Conservation (phyloP, 1,140 invertebrate genomes). For the Euura saliciscinereae region DNA sequence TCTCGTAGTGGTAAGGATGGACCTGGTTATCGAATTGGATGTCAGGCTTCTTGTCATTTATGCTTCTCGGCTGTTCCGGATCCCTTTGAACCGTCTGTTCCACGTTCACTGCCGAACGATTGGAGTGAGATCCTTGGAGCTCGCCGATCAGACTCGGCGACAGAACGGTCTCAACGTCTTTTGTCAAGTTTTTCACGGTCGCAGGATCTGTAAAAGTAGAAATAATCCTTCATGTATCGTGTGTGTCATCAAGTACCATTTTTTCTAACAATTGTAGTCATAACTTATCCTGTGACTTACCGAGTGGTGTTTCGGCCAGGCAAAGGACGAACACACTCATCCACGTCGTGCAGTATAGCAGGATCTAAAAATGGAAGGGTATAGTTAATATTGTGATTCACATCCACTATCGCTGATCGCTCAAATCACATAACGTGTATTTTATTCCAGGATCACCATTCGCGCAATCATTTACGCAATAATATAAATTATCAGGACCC, state of each 20-base stretch:
- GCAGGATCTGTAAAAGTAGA: constrained; percentile 28
- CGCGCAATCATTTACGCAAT: no score
- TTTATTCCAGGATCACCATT: no score
- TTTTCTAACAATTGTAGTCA: neutral
- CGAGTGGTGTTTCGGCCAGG: neutral
- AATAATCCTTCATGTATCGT: no score
- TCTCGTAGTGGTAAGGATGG: neutral
- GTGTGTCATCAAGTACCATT: no score
- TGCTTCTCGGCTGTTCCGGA: neutral
- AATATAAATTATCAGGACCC: no score
- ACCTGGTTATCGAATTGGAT: neutral
- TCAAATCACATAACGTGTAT: no score
- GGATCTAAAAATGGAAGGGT: neutral
- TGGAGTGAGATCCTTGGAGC: constrained; percentile 17
- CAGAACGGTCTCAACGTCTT: constrained; percentile 34
- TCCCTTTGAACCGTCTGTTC: neutral
- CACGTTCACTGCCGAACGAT: constrained; percentile 18
- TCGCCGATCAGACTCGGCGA: constrained; percentile 34
- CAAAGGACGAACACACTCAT: neutral
- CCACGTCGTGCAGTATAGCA: neutral
- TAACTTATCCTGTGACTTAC: neutral
- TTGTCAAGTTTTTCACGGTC: constrained; percentile 36
- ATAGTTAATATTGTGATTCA: neutral
- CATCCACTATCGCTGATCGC: no score
- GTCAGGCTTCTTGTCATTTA: neutral